These are phyloP conservation scores for Elaphurus davidianus DNA, from an alignment of 2,113 vertebrate genomes.

Conservation along the genomic window DNA sequence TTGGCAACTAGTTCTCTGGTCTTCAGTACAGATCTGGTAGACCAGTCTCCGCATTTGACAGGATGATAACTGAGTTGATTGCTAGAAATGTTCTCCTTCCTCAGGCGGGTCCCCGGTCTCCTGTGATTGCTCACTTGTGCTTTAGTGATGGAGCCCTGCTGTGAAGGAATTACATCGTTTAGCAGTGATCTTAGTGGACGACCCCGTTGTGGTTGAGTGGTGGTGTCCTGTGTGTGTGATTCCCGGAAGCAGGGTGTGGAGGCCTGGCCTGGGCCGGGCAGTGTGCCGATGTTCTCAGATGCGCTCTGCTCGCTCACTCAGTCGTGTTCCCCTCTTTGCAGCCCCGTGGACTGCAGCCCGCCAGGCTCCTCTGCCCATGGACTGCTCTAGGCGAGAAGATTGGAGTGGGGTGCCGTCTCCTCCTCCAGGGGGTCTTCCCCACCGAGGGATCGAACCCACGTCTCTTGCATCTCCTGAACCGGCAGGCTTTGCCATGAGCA, in stretches of 20 bases:
- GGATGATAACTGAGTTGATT: neutral
- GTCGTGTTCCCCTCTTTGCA: accelerated
- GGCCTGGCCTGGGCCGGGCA: neutral
- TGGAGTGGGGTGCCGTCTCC: neutral
- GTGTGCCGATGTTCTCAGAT: accelerated
- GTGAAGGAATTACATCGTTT: neutral
- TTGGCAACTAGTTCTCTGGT: neutral
- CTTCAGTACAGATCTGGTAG: neutral
- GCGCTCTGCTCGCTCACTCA: neutral
- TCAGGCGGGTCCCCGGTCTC: neutral
- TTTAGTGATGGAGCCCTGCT: neutral
- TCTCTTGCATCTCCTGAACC: neutral
- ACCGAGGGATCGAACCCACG: neutral
- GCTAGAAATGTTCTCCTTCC: neutral
- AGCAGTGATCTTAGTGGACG: neutral
- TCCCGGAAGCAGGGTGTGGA: neutral
- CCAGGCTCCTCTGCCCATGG: neutral
- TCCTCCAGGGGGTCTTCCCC: neutral
- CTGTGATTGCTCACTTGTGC: neutral
- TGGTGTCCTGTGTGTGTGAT: neutral
- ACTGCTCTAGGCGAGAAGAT: neutral
- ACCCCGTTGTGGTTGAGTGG: neutral
- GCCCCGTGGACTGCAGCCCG: neutral
- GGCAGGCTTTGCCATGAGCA: accelerated
- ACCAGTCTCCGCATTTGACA: neutral